Conservation (phyloP, 2,888 invertebrate species). For the Polylopha cassiicola region DNA sequence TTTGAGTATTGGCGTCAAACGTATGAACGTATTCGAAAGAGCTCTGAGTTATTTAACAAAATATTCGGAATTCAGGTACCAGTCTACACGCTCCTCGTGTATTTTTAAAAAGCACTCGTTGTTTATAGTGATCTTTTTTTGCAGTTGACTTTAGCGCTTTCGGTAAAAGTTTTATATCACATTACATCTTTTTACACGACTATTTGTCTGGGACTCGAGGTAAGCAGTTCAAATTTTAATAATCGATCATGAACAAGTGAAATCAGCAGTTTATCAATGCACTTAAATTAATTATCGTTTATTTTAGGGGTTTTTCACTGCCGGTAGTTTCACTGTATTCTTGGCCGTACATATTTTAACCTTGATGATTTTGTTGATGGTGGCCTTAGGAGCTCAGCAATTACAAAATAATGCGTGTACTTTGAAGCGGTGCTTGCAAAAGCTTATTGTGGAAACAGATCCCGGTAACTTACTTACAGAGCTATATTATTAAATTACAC, state of each 20-base stretch:
- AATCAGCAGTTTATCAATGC: not conserved
- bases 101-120: not conserved
- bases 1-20: conserved; percentile 9
- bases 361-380: too few relatives aligned
- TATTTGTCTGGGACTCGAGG: not conserved
- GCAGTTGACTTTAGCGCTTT: not conserved
- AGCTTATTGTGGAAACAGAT: too few relatives aligned
- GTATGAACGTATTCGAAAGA: conserved; percentile 12
- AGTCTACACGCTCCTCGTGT: too few relatives aligned
- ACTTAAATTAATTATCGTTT: too few relatives aligned
- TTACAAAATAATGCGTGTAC: too few relatives aligned
- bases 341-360: too few relatives aligned
- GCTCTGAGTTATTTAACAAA: conserved; percentile 11
- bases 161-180: not conserved
- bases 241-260: not conserved
- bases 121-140: not conserved
- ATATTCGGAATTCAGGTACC: conserved; percentile 19
- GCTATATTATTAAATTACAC: too few relatives aligned
- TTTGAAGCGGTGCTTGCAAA: too few relatives aligned
- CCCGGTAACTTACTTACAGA: too few relatives aligned
- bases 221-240: not conserved
- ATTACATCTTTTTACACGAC: not conserved
- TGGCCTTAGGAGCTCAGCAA: too few relatives aligned
- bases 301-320: too few relatives aligned
- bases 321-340: too few relatives aligned